Base-by-base conservation (phyloP, 2,888 invertebrate genomes). In the Hydroisotoma schaefferi region DNA sequence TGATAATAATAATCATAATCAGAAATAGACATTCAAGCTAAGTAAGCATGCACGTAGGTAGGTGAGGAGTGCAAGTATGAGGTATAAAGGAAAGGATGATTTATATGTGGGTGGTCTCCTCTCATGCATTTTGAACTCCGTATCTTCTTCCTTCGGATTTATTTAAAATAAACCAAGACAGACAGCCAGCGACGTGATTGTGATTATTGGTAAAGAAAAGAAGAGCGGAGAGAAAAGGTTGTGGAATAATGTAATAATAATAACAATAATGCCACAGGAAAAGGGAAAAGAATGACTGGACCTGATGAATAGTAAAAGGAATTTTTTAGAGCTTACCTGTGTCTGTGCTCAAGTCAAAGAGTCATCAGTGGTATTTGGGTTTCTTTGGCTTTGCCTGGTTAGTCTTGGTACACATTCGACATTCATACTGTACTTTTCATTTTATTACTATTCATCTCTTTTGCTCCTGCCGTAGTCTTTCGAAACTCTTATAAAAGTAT, bases 51-150 rank as follows among this genome's bases (percentile, higher is more conserved):
- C n/a, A n/a, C n/a, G n/a, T n/a, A n/a, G n/a, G n/a, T n/a, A n/a
- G n/a, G n/a, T n/a, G n/a, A n/a, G n/a, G n/a, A n/a, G n/a, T n/a
- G n/a, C n/a, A n/a, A n/a, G n/a, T n/a, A n/a, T n/a, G n/a, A n/a
- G n/a, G n/a, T n/a, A n/a, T 40, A 33, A 6, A 51, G 27, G 43
- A 20, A 63, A 63, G 54, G 63, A 66, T 66, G 66, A 66, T 66
- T 66, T 66, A 66, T 66, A 58, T 60, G 63, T 66, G 66, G 66
- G 66, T 66, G 66, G 63, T 63, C 63, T 57, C 38, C 52, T 18
- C 37, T 25, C 59, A 52, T 62, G 54, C 57, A 59, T 58, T 66
- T 63, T 66, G 66, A 66, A 62, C 63, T n/a, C n/a, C n/a, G n/a
- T 66, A 66, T 65, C 55, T 43, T 58, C 53, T 49, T 51, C 33